Base-by-base conservation (phyloP, 2,888 invertebrate species). In the Chymomyza fuscimana region DNA sequence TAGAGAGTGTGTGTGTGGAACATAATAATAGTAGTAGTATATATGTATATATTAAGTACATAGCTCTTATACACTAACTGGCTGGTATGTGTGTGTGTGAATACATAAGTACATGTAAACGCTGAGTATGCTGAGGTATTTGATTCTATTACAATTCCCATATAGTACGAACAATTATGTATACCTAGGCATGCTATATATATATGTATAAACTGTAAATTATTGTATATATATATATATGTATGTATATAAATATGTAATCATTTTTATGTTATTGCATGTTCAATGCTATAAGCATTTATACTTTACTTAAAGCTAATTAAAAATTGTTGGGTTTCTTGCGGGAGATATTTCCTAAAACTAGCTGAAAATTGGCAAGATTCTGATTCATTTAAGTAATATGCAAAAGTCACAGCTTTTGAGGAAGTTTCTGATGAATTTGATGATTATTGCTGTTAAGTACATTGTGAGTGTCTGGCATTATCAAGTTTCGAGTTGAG, bases 121-220 rank as follows among this genome's bases (percentile, higher is more conserved):
- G 77, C 79, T 80, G 80, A 84, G 84, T 79, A 73, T 86, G 75
- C 69, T 86, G 87, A 87, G 88, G 87, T 87, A 88, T 79, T 86
- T 73, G 75, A 76, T 86, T 76, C 72, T 72, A 65, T 83, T 80
- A 79, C 69, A 65, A 56, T 69, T 46, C 40, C 66, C 60, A 75
- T 52, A 50, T 73, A 76, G 72, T 71, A 79, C 68, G 64, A 71
- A 46, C 56, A 40, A 69, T 69, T 63, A 61, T 63, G 59, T 15
- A 29, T 75, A 10, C 15, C 29, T 65, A 22, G 16, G 7, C 46
- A 29, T 58, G 58, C 61, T 70, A 71, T 60, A 68, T n/a, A 71
- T 65, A 58, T 63, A 66, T 63, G 22, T 58, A 29, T 50, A 25
- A 56, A 51, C n/a, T 71, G 46, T 32, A 63, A 60, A 65, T 40